These are phyloP conservation scores for Trichogramma dendrolimi DNA, from an alignment of 2,888 invertebrate species.

Conservation along the genomic window DNA sequence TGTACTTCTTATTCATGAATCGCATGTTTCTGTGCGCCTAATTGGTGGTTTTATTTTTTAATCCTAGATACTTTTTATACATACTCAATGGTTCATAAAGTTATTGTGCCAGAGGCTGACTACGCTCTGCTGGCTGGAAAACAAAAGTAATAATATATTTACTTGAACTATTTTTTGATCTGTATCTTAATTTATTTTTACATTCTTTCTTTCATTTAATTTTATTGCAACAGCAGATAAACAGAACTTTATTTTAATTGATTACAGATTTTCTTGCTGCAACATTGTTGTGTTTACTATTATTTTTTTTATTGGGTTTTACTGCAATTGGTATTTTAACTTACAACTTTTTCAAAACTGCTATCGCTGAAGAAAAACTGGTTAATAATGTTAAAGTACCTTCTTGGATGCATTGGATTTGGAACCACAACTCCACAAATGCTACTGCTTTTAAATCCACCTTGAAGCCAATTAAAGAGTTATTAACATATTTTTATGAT, in stretches of 20 bases:
- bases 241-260: not conserved
- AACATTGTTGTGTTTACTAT: conserved; percentile 19
- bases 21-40: too few species aligned
- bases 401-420: conserved; percentile 25
- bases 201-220: conserved; percentile 22
- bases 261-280: conserved; percentile 23
- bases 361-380: conserved; percentile 22
- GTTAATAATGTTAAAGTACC: conserved; percentile 22
- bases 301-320: conserved; percentile 23
- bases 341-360: conserved; percentile 21
- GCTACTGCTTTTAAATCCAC: conserved; percentile 14
- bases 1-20: too few species aligned
- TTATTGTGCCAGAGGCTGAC: conserved; percentile 40
- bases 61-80: not conserved
- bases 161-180: not conserved
- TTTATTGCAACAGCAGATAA: not conserved
- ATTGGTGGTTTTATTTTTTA: too few species aligned
- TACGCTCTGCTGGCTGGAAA: conserved; percentile 41
- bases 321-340: conserved; percentile 20
- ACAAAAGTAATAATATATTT: conserved; percentile 36
- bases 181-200: conserved; percentile 15
- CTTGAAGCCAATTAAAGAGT: conserved; percentile 24
- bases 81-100: conserved; percentile 43
- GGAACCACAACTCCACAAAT: conserved; percentile 18
- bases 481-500: not conserved